Conservation (phyloP, 2,888 invertebrate species). For the Mesorhabditis spiculigera region DNA sequence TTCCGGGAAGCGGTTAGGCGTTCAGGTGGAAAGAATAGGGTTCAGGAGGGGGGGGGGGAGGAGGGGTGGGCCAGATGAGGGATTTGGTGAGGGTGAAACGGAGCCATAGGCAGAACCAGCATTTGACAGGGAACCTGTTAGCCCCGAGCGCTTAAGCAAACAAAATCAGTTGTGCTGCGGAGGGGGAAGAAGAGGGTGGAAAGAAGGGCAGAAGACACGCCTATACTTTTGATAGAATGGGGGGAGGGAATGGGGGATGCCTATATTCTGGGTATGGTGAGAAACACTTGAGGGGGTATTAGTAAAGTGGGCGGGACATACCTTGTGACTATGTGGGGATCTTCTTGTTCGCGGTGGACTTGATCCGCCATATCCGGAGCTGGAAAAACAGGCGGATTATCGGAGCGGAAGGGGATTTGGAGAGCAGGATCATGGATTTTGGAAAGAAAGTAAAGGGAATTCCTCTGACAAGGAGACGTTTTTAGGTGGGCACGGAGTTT, state of each 20-base stretch:
- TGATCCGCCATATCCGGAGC: conserved; percentile 17
- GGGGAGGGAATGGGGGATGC: no score
- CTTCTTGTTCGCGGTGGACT: conserved; percentile 33
- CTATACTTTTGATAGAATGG: no score
- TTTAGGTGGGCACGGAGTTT: no score
- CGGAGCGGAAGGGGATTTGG: not conserved
- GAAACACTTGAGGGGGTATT: no score
- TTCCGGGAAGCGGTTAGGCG: not conserved
- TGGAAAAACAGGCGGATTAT: not conserved
- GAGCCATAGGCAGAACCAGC: not conserved
- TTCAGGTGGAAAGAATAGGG: not conserved
- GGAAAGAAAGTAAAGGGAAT: no score
- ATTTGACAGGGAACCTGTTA: not conserved
- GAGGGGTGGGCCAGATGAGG: not conserved
- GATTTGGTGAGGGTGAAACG: not conserved
- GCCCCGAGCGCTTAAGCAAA: no score
- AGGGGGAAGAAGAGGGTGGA: no score
- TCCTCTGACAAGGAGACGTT: no score
- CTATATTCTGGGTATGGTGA: no score
- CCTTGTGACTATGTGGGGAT: conserved; percentile 41
- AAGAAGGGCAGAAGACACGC: no score
- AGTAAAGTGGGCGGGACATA: conserved; percentile 3
- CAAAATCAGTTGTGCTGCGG: no score
- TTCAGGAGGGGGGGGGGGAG: conserved; percentile 6
- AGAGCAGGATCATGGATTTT: no score